Conservation (phyloP, 1,140 invertebrate genomes). For the Stenopsyche tienmushanensis region DNA sequence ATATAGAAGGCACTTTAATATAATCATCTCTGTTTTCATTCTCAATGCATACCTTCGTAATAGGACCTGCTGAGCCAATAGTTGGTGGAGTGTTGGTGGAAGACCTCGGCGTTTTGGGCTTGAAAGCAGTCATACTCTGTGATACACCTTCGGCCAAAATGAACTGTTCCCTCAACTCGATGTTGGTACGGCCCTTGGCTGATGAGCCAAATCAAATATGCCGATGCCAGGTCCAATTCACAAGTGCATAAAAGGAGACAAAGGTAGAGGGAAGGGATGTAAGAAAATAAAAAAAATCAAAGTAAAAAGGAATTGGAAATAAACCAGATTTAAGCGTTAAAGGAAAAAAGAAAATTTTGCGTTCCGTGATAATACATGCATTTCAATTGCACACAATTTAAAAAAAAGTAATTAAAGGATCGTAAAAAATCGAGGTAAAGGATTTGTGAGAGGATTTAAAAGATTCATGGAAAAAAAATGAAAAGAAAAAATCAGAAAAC, state of each 20-base stretch:
- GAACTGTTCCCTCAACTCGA: conserved; percentile 98
- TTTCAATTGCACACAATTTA: no score
- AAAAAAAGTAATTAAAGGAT: no score
- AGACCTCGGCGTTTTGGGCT: conserved; percentile 81
- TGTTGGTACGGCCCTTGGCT: conserved; percentile 99
- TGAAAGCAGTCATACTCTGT: conserved; percentile 96
- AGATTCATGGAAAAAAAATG: conserved; percentile 40
- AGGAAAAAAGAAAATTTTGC: conserved; percentile 29
- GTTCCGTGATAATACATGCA: neutral
- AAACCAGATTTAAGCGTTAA: conserved; percentile 23
- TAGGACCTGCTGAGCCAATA: conserved; percentile 73
- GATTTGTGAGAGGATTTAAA: conserved; percentile 27
- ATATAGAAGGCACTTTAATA: no score
- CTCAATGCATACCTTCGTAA: conserved; percentile 79
- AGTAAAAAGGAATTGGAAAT: conserved; percentile 19
- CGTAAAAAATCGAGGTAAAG: conserved; percentile 28
- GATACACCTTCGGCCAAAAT: conserved; percentile 96
- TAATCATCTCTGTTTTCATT: conserved; percentile 4
- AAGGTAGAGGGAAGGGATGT: conserved; percentile 34
- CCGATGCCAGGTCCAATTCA: conserved; percentile 47
- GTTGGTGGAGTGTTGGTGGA: conserved; percentile 67
- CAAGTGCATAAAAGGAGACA: neutral
- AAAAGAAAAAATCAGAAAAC: conserved; percentile 42
- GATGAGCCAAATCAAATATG: conserved; percentile 45
- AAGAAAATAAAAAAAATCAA: conserved; percentile 44